phyloP scores from a whole-genome alignment of 53 echinoderm and acorn worm genomes.

The Temnopleurus reevesii region DNA sequence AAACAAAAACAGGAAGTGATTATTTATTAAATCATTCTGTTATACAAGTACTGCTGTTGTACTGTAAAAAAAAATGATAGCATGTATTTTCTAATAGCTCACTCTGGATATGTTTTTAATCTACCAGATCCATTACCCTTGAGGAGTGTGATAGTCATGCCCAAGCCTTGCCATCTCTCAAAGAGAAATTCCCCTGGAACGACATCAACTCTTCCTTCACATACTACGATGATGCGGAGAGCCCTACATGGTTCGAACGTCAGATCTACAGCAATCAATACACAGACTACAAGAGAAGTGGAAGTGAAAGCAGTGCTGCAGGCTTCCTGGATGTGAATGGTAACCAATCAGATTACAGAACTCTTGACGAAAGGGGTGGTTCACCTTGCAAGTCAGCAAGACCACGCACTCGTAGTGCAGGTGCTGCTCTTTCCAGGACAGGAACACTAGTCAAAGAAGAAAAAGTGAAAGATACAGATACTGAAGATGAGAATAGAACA shows the following conservation, averaged over 20 bases:
- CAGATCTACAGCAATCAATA: constrained; percentile 41
- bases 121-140: constrained; percentile 70
- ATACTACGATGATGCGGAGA: constrained; percentile 46
- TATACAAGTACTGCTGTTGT: no score
- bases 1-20: no score
- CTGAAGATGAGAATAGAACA: constrained; percentile 53
- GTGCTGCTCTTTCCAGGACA: background rate
- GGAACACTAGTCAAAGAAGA: background rate
- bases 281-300: constrained; percentile 8
- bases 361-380: constrained; percentile 30
- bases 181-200: constrained; percentile 75
- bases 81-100: no score
- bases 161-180: constrained; percentile 82
- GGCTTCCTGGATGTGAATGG: constrained; percentile 5
- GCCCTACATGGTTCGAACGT: constrained; percentile 42
- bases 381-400: background rate
- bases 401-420: background rate
- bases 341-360: constrained; percentile 21
- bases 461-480: background rate
- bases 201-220: constrained; percentile 58
- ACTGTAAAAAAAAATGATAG: no score
- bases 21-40: no score
- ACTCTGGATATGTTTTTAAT: no score
- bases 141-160: constrained; percentile 85
- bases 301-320: constrained; percentile 41